Evolutionary conservation across 2,113 vertebrate genomes (phyloP), one percentile per base, ranked within the genome.

Genomic region (Microcebus murinus): DNA sequence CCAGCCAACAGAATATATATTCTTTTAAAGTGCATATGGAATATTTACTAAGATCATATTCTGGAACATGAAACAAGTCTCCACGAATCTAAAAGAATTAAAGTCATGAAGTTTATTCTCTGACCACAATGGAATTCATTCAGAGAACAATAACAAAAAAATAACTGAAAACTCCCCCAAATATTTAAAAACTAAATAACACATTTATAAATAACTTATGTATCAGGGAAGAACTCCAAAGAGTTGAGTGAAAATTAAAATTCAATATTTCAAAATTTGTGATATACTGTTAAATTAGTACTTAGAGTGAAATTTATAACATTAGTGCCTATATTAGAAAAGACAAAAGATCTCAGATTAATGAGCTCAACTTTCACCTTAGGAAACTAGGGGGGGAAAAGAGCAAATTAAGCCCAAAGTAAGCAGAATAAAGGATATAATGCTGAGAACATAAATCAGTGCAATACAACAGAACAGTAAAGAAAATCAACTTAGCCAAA

Each of bases 171-270:
- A 70, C 6, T 50, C 39, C 36, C 45, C 31, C 50, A 90, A 61
- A 27, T 68, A 61, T 34, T 90, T 85, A 45, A 36, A 90, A 77
- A 59, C 39, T 50, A 84, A 94, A 50, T 68, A 68, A 57, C 45
- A 20, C 39, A 84, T 90, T 79, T 96, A 15, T 50, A 85, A 84
- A 84, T 73, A 80, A 90, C 27, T 79, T 85, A 36, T 36, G 1
- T 23, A 31, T 79, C 67, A 76, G 50, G 34, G 34, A 61, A 85
- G 48, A 93, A 71, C 45, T 31, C 17, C 77, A 68, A 59, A 71
- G 15, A 88, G 29, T 11, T 70, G 18, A 93, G 57, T 85, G 31
- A 77, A 92, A 70, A 76, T 92, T 12, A 83, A 95, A 93, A 55
- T 20, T 59, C 59, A 83, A 9, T 25, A 39, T 80, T 96, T 93